Evolutionary conservation across 2,113 vertebrate species (phyloP), one percentile per base, ranked within the genome.

Genomic region (Chloropsis hardwickii): DNA sequence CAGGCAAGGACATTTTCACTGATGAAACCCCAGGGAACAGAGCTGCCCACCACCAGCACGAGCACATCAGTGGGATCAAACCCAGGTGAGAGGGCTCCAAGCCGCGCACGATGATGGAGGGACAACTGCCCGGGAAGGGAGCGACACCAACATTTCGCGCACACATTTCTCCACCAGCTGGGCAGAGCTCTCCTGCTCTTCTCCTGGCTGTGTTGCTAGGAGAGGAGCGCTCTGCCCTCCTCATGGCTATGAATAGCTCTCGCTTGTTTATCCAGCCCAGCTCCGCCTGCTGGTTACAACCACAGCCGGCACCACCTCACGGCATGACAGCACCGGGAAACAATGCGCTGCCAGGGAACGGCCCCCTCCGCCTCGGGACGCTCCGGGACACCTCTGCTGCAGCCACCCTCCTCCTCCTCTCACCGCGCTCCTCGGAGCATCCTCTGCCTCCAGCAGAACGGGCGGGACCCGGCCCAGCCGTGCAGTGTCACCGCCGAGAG

Each of bases 211-310:
- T 94, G 97, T 97, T 97, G 96, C 97, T 97, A 97, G 97, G 97
- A 97, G 95, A 96, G 86, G 80, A 96, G 88, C 31, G 91, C 96
- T 97, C 90, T 96, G 96, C 93, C 89, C 92, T 97, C 92, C 91
- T 80, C 76, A n/a, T 81, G 92, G 86, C 92, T 97, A 97, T 96
- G 96, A 95, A 96, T 97, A 96, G 95, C 93, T 95, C 85, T 4
- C 35, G 84, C 92, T 93, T 97, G 94, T 97, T 96, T 91, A 93
- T 95, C 81, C 96, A 95, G 92, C 88, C 60, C 94, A 94, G 92
- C 91, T 97, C 96, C 96, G 94, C 96, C 97, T 97, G 94, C 95
- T 94, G 96, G 94, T 97, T 95, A 96, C 94, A 97, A 92, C 91
- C 93, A 94, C 89, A 96, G 95, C 79, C 88, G 86, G 90, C 96